Percentiles rank a stretch among this genome's conserved stretches.
phyloP scores from a whole-genome alignment of 2,113 vertebrate species.

The Phocoena sinus region DNA sequence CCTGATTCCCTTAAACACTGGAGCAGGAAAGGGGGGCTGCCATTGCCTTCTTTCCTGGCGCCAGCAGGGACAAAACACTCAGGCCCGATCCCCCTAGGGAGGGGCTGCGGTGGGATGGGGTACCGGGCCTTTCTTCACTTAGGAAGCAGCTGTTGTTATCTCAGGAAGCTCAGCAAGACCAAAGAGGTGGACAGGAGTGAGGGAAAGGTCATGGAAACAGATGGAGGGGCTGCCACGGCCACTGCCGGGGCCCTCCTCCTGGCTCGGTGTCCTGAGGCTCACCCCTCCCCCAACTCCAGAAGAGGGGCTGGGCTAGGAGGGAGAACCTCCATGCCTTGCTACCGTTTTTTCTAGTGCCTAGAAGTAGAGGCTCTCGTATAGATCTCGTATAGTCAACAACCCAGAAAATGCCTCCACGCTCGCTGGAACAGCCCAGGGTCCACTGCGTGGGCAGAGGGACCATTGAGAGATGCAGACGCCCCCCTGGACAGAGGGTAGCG shows the following conservation, averaged over 20 bases:
- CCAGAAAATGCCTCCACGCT: not conserved
- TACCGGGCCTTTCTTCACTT: not conserved
- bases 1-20: not conserved
- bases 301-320: not conserved
- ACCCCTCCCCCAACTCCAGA: not conserved
- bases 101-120: not conserved
- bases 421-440: not conserved
- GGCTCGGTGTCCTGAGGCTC: fast-evolving
- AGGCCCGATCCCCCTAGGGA: not conserved
- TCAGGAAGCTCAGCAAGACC: slow-evolving; percentile 45
- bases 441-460: not conserved
- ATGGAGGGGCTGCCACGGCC: not conserved
- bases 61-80: slow-evolving; percentile 61
- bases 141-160: slow-evolving; percentile 58
- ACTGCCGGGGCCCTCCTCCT: not conserved
- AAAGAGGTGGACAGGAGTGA: not conserved
- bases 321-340: not conserved
- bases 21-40: not conserved
- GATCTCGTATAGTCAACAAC: not conserved
- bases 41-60: slow-evolving; percentile 60
- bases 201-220: not conserved
- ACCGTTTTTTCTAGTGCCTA: not conserved
- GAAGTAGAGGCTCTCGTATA: not conserved
- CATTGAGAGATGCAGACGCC: not conserved
- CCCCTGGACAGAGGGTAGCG: fast-evolving